A percentile compares a stretch with the other conserved stretches of the same genome.
These are phyloP conservation scores for Dromococcyx pavoninus DNA, from an alignment of 2,797 vertebrate species.

Conservation along the genomic window DNA sequence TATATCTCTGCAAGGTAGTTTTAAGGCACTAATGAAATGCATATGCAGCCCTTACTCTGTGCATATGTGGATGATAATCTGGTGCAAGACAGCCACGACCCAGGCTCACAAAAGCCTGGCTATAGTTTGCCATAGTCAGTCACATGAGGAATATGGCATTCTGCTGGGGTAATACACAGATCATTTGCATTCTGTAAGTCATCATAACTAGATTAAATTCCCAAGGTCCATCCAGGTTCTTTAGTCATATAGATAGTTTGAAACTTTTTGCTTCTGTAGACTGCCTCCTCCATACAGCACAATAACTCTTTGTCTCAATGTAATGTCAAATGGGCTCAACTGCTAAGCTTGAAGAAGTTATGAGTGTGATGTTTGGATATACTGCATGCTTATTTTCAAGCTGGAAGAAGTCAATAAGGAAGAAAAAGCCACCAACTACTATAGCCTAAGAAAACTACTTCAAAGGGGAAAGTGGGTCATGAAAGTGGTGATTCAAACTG, in stretches of 20 bases:
- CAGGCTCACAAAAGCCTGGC: neutral
- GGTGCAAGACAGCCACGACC: neutral
- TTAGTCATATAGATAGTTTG: neutral
- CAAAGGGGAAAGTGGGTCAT: neutral
- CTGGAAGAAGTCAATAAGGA: neutral
- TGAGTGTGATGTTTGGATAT: neutral
- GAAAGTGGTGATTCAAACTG: neutral
- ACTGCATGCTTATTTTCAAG: neutral
- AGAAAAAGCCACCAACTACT: neutral
- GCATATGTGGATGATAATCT: neutral
- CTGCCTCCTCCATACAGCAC: neutral
- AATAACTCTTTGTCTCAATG: neutral
- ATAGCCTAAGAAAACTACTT: neutral
- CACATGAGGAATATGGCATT: neutral
- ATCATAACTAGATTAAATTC: neutral
- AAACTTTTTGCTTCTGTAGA: neutral
- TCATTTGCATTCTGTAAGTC: neutral
- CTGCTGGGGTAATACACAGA: neutral
- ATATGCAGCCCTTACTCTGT: neutral
- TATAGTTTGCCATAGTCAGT: neutral
- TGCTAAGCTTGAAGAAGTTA: neutral
- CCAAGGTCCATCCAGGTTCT: neutral
- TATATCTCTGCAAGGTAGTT: neutral
- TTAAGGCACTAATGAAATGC: neutral
- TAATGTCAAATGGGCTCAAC: neutral